Evolutionary conservation across 2,113 vertebrate species (phyloP), one percentile per base, ranked within the genome.

Genomic region (Hemicordylus capensis): DNA sequence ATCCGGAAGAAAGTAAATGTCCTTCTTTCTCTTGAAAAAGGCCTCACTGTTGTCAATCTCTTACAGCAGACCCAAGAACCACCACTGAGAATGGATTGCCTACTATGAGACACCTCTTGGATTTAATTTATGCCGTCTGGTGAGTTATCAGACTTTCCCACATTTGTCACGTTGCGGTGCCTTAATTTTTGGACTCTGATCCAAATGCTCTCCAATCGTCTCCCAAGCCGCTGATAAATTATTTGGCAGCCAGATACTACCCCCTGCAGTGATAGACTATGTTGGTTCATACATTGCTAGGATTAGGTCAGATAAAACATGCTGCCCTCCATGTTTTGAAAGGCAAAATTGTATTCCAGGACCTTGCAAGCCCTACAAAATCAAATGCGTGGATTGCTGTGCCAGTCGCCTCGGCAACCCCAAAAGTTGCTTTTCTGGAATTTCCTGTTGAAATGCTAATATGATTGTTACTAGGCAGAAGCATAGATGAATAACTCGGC

Each of bases 91-190:
- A 74, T 37, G 31, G 6, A 26, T 14, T 31, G 1, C 0, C 0
- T 66, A 1, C 58, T 51, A 39, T 24, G 58, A 59, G 46, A 28
- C 22, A 9, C 58, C 2, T 11, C 79, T 84, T 78, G 11, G 79
- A 51, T 15, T 84, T 84, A 76, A 54, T 69, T 44, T 34, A 3
- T 54, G 37, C 12, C 51, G 61, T n/a, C 78, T 51, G 58, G 56
- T 31, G 44, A 81, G 56, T 63, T 48, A 56, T 28, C 51, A 89
- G 78, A 76, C 84, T 87, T 90, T 87, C 77, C 76, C 42, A 11
- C 11, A 15, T 83, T 88, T 88, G 19, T 44, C 37, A n/a, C 54
- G 24, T 81, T 88, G 78, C 67, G 66, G 20, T 59, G 80, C 58
- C 77, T 84, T 77, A 64, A 80, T 83, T 37, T 73, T 67, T 9